Evolutionary conservation across 2,888 invertebrate genomes (phyloP).

Genomic region (Lycophotia porphyrea): DNA sequence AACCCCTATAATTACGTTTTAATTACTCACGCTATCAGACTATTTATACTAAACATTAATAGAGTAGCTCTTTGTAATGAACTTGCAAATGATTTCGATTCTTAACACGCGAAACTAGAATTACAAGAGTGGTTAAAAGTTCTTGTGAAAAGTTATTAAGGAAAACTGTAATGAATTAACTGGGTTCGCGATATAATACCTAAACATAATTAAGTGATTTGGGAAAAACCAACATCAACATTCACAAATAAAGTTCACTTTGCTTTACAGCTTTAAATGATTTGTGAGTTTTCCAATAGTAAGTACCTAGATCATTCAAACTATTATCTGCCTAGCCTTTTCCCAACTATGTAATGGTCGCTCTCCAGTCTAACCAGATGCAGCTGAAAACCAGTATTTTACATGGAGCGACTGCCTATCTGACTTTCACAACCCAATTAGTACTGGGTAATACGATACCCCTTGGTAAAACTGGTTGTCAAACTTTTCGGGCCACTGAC

Average conservation of each 20-base stretch:
- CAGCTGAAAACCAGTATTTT: too few species aligned
- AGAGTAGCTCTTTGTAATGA: slow-evolving; percentile 18
- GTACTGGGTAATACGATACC: too few species aligned
- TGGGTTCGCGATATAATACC: neutral
- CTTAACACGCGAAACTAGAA: slow-evolving; percentile 47
- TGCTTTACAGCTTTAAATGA: neutral
- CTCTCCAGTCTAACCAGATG: too few species aligned
- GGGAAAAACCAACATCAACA: neutral
- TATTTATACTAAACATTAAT: slow-evolving; percentile 20
- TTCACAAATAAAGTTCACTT: neutral
- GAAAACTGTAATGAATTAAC: neutral
- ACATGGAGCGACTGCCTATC: too few species aligned
- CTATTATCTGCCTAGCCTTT: too few species aligned
- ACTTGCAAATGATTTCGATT: slow-evolving; percentile 39
- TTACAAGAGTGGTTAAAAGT: slow-evolving; percentile 33
- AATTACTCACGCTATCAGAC: slow-evolving; percentile 29
- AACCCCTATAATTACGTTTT: slow-evolving; percentile 23
- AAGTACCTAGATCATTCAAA: too few species aligned
- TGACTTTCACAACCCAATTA: too few species aligned
- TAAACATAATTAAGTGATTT: neutral
- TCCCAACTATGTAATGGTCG: too few species aligned
- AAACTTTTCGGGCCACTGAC: too few species aligned
- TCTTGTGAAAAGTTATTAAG: slow-evolving; percentile 2
- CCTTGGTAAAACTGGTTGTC: too few species aligned
- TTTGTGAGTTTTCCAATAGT: neutral